Base-by-base conservation (phyloP, 1,140 invertebrate genomes). In the Oryzaephilus surinamensis region DNA sequence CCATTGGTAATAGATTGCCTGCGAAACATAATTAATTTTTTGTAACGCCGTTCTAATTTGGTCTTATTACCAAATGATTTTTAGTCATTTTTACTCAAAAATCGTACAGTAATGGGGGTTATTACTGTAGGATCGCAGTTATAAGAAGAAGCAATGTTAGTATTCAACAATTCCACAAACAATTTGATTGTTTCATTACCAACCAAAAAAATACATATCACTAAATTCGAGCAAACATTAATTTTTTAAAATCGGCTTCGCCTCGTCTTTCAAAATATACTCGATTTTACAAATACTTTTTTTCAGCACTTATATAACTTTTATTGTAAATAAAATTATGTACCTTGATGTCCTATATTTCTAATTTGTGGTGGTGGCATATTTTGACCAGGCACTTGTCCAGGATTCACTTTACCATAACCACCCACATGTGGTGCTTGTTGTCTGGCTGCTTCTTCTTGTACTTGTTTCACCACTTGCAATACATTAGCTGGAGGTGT, bases 391-490 rank as follows among this genome's bases (percentile, higher is more conserved):
- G 71, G 65, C 69, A 46, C 69, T 55, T 43, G 70, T 53, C 57
- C 60, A 45, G 81, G 74, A 54, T 73, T 73, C 43, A 82, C 78
- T 60, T 84, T 84, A 2, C 81, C 80, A 43, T 78, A 81, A 18
- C 58, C 58, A 19, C 57, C 58, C 12, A 71, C 68, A 43, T 81
- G 80, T 7, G 83, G 82, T 6, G 76, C 79, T 55, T 85, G 83
- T 57, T 86, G 86, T 14, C 85, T 69, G 1, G 85, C 84, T 28
- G 88, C 91, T 55, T 91, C 87, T 54, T 92, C 87, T 60, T 95
- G 90, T 1, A 94, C 89, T 65, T 94, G 83, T 54, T 86, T 85
- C 10, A 89, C 84, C 15, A 87, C 86, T 58, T 89, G 81, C 21
- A 91, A 69, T 8, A 91, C 87, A 56, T 81, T 84, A 3, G 81